Evolutionary conservation across 2,113 vertebrate genomes (phyloP).

Genomic region (Phocoena phocoena): DNA sequence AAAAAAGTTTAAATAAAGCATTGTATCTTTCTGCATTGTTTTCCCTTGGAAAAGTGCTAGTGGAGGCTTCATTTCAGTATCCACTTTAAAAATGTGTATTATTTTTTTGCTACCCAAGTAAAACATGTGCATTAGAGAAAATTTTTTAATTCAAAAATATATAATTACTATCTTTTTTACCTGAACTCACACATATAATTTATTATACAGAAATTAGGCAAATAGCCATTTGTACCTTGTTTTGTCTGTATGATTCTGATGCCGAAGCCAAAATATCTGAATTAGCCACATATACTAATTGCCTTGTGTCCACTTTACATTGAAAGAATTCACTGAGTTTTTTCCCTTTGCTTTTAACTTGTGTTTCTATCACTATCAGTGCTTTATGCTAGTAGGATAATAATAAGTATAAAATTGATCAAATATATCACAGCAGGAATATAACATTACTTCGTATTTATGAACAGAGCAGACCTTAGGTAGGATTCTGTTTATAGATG

Average conservation of each 20-base stretch:
- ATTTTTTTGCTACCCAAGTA: background rate
- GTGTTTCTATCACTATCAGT: background rate
- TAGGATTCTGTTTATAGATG: slow-evolving; percentile 14
- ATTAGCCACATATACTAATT: background rate
- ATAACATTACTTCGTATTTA: background rate
- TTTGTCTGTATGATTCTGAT: slow-evolving; percentile 3
- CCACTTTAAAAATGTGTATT: background rate
- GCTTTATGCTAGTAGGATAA: background rate
- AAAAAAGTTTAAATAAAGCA: background rate
- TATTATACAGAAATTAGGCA: background rate
- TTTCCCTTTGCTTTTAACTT: slow-evolving; percentile 4
- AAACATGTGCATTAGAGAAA: background rate
- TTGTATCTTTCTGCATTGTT: background rate
- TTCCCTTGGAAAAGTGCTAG: background rate
- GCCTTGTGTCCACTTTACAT: background rate
- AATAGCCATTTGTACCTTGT: background rate
- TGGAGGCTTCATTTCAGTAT: background rate
- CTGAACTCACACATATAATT: background rate
- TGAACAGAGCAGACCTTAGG: background rate
- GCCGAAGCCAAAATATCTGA: background rate
- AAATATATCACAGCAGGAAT: background rate
- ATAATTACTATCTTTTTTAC: background rate
- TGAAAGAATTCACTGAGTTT: background rate
- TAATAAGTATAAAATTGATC: background rate
- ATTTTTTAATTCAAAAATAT: background rate